phyloP scores from a whole-genome alignment of 2,113 vertebrate genomes.

The Trochalopteron elliotii region DNA sequence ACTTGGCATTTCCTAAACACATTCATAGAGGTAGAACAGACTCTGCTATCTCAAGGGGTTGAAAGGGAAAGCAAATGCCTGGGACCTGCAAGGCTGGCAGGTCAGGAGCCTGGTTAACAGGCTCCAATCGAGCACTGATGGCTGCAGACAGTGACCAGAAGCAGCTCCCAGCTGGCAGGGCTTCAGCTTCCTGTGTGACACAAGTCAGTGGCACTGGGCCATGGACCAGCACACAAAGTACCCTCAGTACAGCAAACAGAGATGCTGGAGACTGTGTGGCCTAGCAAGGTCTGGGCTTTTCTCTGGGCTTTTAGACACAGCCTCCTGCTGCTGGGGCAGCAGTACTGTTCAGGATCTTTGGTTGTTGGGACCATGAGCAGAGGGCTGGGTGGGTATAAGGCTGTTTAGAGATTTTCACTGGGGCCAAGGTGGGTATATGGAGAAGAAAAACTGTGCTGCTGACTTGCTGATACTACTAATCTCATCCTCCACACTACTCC shows the following conservation, averaged over 20 bases:
- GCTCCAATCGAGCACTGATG: neutral
- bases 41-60: neutral
- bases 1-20: neutral
- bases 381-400: neutral
- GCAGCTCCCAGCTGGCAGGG: neutral
- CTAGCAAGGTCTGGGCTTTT: neutral
- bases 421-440: accelerated
- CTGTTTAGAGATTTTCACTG: neutral
- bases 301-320: neutral
- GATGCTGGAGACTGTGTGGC: neutral
- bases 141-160: neutral
- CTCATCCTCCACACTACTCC: neutral
- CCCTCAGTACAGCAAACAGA: constrained; percentile 31
- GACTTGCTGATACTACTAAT: neutral
- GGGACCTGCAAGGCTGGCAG: neutral
- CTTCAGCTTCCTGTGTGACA: constrained; percentile 37
- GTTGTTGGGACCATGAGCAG: neutral
- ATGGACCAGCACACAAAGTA: constrained; percentile 35
- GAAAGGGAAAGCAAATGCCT: neutral
- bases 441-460: neutral
- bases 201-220: neutral
- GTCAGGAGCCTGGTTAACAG: neutral
- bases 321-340: neutral
- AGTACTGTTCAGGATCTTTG: neutral
- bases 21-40: neutral